Evolutionary conservation across 2,113 vertebrate species (phyloP).

Genomic region (Rallus limicola): DNA sequence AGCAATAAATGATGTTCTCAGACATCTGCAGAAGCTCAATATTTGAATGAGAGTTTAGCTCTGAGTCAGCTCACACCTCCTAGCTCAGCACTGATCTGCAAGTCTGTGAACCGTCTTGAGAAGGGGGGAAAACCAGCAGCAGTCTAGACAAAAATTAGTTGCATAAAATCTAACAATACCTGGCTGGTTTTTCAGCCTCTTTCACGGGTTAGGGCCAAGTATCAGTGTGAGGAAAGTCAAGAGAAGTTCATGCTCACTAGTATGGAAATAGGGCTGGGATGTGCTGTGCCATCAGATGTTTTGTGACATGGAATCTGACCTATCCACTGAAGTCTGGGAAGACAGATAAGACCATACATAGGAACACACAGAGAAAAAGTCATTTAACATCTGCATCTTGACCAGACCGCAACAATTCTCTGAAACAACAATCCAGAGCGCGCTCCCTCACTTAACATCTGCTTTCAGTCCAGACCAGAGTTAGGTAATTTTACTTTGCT

Average conservation of each 20-base stretch:
- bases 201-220: not conserved
- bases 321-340: not conserved
- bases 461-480: not conserved
- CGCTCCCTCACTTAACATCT: not conserved
- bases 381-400: not conserved
- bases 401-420: not conserved
- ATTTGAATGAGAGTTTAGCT: slow-evolving; percentile 24
- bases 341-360: not conserved
- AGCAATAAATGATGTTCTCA: not conserved
- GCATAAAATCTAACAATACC: slow-evolving; percentile 19
- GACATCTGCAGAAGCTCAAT: slow-evolving; percentile 1
- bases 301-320: not conserved
- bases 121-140: not conserved
- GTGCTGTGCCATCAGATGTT: not conserved
- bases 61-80: slow-evolving; percentile 31
- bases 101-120: not conserved
- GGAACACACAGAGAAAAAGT: not conserved
- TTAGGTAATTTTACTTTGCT: not conserved
- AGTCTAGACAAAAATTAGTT: slow-evolving; percentile 13
- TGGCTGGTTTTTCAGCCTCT: slow-evolving; percentile 12
- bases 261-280: not conserved
- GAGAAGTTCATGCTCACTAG: not conserved
- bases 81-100: not conserved
- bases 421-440: not conserved
- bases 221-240: not conserved